Evolutionary conservation across 2,888 invertebrate species (phyloP).

Genomic region (Tortricodes alternella): DNA sequence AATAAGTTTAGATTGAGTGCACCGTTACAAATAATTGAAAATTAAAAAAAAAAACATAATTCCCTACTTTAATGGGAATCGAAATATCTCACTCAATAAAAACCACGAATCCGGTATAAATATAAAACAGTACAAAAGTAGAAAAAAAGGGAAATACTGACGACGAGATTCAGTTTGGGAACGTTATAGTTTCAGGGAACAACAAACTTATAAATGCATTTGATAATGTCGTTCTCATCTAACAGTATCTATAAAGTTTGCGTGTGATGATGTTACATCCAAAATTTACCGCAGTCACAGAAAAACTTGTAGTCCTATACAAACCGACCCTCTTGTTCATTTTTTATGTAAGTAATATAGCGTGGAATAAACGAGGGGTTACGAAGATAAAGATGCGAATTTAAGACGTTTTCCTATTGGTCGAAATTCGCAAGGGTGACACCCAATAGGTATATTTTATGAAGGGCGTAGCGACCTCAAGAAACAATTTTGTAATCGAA

Average conservation of each 20-base stretch:
- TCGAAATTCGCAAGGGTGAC: conserved; percentile 55
- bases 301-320: conserved; percentile 23
- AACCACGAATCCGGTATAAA: conserved; percentile 27
- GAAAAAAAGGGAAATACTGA: conserved; percentile 4
- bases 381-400: conserved; percentile 60
- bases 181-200: conserved; percentile 7
- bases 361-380: conserved; percentile 45
- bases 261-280: no score
- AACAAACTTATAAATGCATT: conserved; percentile 8
- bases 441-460: conserved; percentile 53
- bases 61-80: conserved; percentile 14
- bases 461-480: conserved; percentile 51
- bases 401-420: conserved; percentile 59
- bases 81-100: conserved; percentile 26
- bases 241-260: neutral
- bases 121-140: conserved; percentile 7
- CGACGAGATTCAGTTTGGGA: conserved; percentile 12
- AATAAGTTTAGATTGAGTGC: no score
- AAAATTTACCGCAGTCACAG: neutral
- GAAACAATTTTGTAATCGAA: conserved; percentile 23
- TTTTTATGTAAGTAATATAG: conserved; percentile 58
- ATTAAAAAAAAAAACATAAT: conserved; percentile 8
- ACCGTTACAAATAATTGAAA: neutral
- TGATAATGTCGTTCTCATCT: neutral
- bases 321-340: conserved; percentile 53